These are phyloP conservation scores for Asarcornis scutulata DNA, from an alignment of 2,113 vertebrate genomes.

Conservation along the genomic window DNA sequence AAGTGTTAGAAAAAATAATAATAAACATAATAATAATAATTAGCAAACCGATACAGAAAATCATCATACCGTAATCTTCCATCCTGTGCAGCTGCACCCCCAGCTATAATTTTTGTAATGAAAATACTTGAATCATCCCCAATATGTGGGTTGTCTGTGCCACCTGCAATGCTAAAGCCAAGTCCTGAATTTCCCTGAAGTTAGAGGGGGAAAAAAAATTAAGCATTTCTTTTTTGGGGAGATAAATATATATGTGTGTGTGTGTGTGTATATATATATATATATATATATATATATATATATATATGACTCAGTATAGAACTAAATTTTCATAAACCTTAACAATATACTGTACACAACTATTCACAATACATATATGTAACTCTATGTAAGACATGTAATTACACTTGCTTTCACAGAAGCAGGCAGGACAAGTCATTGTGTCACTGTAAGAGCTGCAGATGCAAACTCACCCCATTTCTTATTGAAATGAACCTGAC, in stretches of 20 bases:
- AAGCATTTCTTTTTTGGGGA: neutral
- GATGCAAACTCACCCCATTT: neutral
- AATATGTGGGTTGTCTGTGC: conserved; percentile 97
- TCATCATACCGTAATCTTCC: conserved; percentile 89
- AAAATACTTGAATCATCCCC: conserved; percentile 97
- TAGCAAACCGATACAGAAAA: neutral
- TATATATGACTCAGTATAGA: neutral
- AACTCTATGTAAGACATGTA: neutral
- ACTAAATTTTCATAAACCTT: neutral
- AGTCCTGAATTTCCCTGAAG: conserved; percentile 95
- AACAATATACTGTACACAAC: neutral
- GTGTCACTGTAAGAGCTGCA: neutral
- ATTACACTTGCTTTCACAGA: neutral
- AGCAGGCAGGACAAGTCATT: neutral
- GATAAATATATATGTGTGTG: neutral
- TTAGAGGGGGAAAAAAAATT: neutral
- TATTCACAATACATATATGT: neutral
- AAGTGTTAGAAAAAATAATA: neutral
- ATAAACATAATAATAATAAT: neutral
- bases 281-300: neutral
- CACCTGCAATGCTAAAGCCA: conserved; percentile 97
- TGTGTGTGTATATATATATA: no score
- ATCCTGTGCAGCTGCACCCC: conserved; percentile 95
- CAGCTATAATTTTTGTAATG: conserved; percentile 97
- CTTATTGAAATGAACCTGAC: neutral